Percentiles rank a stretch among this genome's conserved stretches.
These are phyloP conservation scores for Nicator chloris DNA, from an alignment of 2,113 vertebrate species.

Conservation along the genomic window DNA sequence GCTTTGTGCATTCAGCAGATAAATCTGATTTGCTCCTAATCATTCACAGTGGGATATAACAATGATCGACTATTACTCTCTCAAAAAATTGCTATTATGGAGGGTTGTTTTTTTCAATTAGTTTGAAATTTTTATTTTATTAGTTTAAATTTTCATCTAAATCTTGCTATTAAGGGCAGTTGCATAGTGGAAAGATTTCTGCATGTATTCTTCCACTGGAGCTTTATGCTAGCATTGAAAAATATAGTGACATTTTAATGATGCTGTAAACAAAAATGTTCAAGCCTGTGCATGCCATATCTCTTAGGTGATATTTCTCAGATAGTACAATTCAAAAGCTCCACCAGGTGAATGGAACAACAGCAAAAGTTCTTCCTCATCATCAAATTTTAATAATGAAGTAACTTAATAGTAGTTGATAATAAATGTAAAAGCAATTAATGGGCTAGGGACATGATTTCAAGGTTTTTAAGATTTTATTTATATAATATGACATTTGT, in stretches of 20 bases:
- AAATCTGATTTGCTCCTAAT: conserved; percentile 45
- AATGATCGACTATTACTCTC: background rate
- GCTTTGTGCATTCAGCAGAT: conserved; percentile 22
- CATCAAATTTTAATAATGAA: background rate
- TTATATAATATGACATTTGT: background rate
- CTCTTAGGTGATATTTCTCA: conserved; percentile 11
- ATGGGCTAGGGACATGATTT: background rate
- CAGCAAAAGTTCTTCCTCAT: background rate
- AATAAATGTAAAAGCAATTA: background rate
- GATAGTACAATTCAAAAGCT: background rate
- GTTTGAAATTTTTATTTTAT: background rate
- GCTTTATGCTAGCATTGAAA: background rate
- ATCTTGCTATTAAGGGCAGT: background rate
- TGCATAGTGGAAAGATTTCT: conserved; percentile 2
- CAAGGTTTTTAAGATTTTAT: background rate
- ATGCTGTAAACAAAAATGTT: conserved; percentile 19
- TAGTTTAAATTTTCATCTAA: conserved; percentile 5
- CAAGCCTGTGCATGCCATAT: background rate
- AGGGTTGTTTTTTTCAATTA: background rate
- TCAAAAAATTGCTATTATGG: conserved; percentile 1
- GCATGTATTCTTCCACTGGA: background rate
- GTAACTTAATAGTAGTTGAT: background rate
- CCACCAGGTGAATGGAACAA: background rate
- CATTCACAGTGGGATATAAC: conserved; percentile 18
- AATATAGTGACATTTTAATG: conserved; percentile 43